A percentile compares a stretch with the other conserved stretches of the same genome.
Evolutionary conservation across 2,888 invertebrate species (phyloP).

Genomic region (Flexamia atlantica): DNA sequence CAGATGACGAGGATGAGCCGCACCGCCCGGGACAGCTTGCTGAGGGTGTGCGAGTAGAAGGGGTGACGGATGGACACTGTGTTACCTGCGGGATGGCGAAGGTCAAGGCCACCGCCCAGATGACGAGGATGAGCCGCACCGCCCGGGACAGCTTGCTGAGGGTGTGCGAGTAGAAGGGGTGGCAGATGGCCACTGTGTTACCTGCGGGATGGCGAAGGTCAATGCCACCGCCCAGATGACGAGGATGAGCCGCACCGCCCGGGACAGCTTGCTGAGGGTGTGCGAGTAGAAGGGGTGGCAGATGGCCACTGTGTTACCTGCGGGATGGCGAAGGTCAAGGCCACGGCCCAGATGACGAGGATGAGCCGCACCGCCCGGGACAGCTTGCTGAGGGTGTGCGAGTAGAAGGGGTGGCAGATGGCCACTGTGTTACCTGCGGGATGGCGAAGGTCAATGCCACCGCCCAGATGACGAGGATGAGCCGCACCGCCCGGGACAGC

Average conservation of each 20-base stretch:
- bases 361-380: conserved; percentile 91
- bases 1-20: conserved; percentile 90
- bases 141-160: conserved; percentile 93
- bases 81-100: conserved; percentile 84
- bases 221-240: conserved; percentile 89
- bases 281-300: conserved; percentile 87
- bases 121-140: conserved; percentile 86
- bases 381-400: conserved; percentile 92
- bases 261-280: conserved; percentile 91
- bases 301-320: conserved; percentile 85
- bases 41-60: conserved; percentile 88
- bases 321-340: conserved; percentile 85
- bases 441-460: conserved; percentile 85
- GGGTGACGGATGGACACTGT: conserved; percentile 89
- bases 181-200: conserved; percentile 85
- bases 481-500: conserved; percentile 88
- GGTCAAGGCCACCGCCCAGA: conserved; percentile 88
- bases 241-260: conserved; percentile 89
- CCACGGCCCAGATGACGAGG: conserved; percentile 87
- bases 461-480: conserved; percentile 90
- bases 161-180: conserved; percentile 84
- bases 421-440: conserved; percentile 84
- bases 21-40: conserved; percentile 89
- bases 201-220: conserved; percentile 86
- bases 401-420: conserved; percentile 86